Conservation (phyloP, 2,888 invertebrate genomes). For the Stomorhina lunata region DNA sequence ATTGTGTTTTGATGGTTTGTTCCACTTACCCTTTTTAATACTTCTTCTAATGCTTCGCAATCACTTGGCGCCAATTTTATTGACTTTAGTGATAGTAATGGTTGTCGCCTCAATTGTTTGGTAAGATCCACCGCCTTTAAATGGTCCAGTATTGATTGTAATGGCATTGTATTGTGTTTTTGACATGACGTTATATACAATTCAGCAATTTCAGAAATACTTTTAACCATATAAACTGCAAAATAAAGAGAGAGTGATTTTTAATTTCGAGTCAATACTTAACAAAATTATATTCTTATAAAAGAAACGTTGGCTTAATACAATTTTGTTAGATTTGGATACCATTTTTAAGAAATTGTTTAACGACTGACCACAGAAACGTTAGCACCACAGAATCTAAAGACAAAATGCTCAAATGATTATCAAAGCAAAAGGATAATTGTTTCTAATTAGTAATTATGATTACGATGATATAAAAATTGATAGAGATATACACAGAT, state of each 20-base stretch:
- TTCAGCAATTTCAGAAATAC: conserved; percentile 85
- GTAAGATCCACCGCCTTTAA: conserved; percentile 82
- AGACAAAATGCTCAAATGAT: too few species aligned
- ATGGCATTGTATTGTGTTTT: conserved; percentile 85
- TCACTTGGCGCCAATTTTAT: conserved; percentile 84
- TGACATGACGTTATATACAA: conserved; percentile 88
- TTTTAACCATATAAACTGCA: conserved; percentile 75
- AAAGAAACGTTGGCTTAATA: too few species aligned
- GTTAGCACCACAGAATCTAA: too few species aligned
- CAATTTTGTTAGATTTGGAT: too few species aligned
- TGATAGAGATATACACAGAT: too few species aligned
- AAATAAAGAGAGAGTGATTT: conserved; percentile 51
- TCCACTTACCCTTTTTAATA: conserved; percentile 84
- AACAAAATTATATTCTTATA: too few species aligned
- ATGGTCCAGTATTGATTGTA: conserved; percentile 86
- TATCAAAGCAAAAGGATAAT: too few species aligned
- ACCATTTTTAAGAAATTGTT: too few species aligned
- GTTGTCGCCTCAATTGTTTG: conserved; percentile 80
- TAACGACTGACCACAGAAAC: too few species aligned
- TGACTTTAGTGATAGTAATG: conserved; percentile 83
- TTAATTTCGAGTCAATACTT: too few species aligned
- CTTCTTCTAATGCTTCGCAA: conserved; percentile 91
- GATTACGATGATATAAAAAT: too few species aligned
- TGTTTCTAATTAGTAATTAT: too few species aligned
- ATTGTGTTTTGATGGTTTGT: not conserved